These are phyloP conservation scores for Abrostola tripartita DNA, from an alignment of 2,888 invertebrate species.

Conservation along the genomic window DNA sequence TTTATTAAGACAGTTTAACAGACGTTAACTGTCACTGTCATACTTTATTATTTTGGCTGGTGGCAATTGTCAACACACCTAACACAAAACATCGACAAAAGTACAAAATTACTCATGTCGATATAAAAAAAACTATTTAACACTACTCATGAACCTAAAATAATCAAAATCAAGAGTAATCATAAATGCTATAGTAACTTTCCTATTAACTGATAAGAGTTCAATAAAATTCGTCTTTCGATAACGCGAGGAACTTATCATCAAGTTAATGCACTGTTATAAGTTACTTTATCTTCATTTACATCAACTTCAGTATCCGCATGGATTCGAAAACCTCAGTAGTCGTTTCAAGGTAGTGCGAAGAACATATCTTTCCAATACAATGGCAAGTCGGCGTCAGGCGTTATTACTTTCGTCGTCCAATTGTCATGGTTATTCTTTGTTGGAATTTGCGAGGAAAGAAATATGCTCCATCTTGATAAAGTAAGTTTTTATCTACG, in stretches of 20 bases:
- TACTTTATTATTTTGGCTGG: background rate
- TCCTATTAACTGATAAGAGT: slow-evolving; percentile 40
- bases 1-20: background rate
- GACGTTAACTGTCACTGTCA: background rate
- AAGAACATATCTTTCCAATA: slow-evolving; percentile 14
- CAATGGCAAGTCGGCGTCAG: slow-evolving; percentile 74
- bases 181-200: slow-evolving; percentile 1
- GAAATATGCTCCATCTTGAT: slow-evolving; percentile 89
- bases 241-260: slow-evolving; percentile 35
- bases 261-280: slow-evolving; percentile 46
- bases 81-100: background rate
- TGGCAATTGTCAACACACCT: background rate
- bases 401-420: slow-evolving; percentile 91
- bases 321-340: slow-evolving; percentile 13
- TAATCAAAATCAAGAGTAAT: slow-evolving; percentile 5
- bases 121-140: background rate
- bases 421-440: slow-evolving; percentile 90
- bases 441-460: slow-evolving; percentile 90
- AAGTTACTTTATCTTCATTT: slow-evolving; percentile 37
- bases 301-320: slow-evolving; percentile 14
- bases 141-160: background rate
- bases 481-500: slow-evolving; percentile 81
- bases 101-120: background rate
- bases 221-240: slow-evolving; percentile 32
- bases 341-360: slow-evolving; percentile 17